Evolutionary conservation across 1,140 invertebrate species (phyloP), one percentile per base, ranked within the genome.

Genomic region (Drosophila malerkotliana): DNA sequence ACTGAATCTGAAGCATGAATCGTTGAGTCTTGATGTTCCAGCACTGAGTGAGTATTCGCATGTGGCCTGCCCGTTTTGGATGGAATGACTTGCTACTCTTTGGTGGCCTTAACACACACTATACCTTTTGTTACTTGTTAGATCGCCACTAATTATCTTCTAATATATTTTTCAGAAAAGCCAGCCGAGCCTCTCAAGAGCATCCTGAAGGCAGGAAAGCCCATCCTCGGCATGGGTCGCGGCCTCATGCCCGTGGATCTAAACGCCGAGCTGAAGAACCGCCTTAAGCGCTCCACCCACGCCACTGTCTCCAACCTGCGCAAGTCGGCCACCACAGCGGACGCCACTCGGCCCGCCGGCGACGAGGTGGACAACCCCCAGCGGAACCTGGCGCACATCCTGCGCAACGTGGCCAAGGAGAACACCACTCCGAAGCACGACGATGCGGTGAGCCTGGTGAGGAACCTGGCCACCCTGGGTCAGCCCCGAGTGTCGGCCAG

Each of bases 191-290:
- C 79, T 1, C 61, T 75, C 1, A 84, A 69, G 34, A 92, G 93
- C 30, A 94, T 94, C 37, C 77, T 94, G 7, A 94, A 94, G 77
- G 92, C 92, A 3, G 93, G 93, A 18, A 85, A 63, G 18, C 63
- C 82, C 4, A 28, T 73, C 32, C 10, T 51, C 49, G 69, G 69
- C 47, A 75, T 87, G 78, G 82, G 82, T 5, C 84, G 79, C 21
- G 78, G 80, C 3, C 58, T 92, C 1, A 89, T 92, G 85, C 91
- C 91, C n/a, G 80, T 77, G 15, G 91, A 91, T 68, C 79, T 92
- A 10, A 92, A 80, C 73, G 82, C 90, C 1, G 91, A 92, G 68
- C 69, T 92, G 1, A 92, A 92, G 62, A 92, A 87, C 60, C 91
- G 91, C 5, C 55, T 92, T 10, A 79, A 90, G 53, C 76, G 88